These are phyloP conservation scores for Meghimatium bilineatum DNA, from an alignment of 2,888 invertebrate species.

Conservation along the genomic window DNA sequence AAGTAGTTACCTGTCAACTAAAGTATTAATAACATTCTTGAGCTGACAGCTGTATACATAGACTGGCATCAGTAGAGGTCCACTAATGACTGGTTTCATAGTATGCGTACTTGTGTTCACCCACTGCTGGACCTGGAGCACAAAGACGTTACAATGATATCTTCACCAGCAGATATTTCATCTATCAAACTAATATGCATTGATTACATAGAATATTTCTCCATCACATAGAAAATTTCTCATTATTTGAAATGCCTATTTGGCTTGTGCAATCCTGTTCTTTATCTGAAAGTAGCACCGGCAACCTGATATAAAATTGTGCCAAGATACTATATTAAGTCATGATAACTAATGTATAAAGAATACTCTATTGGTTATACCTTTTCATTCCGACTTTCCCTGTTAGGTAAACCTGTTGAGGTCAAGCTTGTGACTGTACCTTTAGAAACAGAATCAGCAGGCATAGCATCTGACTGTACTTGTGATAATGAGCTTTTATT, in stretches of 20 bases:
- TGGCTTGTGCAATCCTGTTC: no score
- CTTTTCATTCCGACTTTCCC: constrained; percentile 32
- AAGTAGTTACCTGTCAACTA: constrained; percentile 62
- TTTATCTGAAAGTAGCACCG: no score
- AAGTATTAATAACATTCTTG: constrained; percentile 79
- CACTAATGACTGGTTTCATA: constrained; percentile 43
- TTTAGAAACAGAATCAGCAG: background rate
- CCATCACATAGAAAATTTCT: no score
- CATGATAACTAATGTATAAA: no score
- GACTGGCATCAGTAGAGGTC: constrained; percentile 79
- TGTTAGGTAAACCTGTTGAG: background rate
- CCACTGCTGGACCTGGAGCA: constrained; percentile 43
- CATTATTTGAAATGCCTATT: no score
- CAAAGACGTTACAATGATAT: no score
- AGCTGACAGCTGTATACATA: constrained; percentile 85
- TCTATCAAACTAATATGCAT: no score
- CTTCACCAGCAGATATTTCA: no score
- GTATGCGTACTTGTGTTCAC: constrained; percentile 50
- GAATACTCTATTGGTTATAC: background rate
- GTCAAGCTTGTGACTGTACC: constrained; percentile 1
- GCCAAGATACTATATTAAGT: no score
- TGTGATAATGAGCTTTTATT: constrained; percentile 28
- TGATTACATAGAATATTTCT: no score
- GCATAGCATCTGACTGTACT: constrained; percentile 14
- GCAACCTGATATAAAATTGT: no score